Conservation (phyloP, 2,113 vertebrate genomes). For the Cebidichthys violaceus region DNA sequence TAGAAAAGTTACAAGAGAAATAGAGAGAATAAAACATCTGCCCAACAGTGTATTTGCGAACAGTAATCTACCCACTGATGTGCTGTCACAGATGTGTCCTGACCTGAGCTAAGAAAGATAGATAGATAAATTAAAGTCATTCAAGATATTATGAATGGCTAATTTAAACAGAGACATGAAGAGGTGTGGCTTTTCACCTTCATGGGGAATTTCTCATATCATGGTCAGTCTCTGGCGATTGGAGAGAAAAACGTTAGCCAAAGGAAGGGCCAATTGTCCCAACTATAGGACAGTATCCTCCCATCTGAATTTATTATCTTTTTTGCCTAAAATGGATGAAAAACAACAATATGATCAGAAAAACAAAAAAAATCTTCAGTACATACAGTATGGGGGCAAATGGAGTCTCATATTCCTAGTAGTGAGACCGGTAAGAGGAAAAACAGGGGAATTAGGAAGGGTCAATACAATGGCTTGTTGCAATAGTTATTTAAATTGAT, state of each 20-base stretch:
- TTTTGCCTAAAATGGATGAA: not conserved
- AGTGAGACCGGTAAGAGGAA: not conserved
- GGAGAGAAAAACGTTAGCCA: conserved; percentile 4
- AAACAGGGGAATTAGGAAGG: not conserved
- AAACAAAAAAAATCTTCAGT: not conserved
- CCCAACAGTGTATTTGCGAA: not conserved
- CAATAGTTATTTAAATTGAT: not conserved
- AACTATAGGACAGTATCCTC: not conserved
- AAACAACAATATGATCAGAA: conserved; percentile 9
- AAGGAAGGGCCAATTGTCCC: not conserved
- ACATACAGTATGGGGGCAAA: not conserved
- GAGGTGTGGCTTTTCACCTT: conserved; percentile 69
- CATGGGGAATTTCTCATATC: conserved; percentile 80
- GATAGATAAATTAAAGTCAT: conserved; percentile 45
- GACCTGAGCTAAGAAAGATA: conserved; percentile 10
- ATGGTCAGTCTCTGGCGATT: conserved; percentile 40
- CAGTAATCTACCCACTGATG: conserved; percentile 1
- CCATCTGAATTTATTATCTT: conserved; percentile 3
- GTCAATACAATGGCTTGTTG: not conserved
- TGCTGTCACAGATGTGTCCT: conserved; percentile 10
- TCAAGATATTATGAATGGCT: conserved; percentile 59
- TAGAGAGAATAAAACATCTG: not conserved
- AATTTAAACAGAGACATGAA: conserved; percentile 65
- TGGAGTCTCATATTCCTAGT: not conserved
- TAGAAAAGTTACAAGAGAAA: not conserved